phyloP scores from a whole-genome alignment of 2,888 invertebrate species.

The Opisthograptis luteolata region DNA sequence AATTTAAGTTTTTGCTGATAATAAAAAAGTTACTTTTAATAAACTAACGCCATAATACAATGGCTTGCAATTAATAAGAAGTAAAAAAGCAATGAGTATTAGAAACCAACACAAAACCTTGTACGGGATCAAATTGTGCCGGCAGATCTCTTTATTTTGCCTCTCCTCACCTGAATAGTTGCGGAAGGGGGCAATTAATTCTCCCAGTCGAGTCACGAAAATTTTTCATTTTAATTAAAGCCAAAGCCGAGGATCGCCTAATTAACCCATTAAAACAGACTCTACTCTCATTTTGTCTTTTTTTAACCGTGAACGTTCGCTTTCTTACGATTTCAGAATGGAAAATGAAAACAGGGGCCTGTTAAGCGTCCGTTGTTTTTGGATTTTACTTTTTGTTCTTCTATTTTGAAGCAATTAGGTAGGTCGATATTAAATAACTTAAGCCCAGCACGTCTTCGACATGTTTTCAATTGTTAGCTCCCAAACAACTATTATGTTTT shows the following conservation, averaged over 20 bases:
- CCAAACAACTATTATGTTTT: too few species aligned
- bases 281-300: slow-evolving; percentile 77
- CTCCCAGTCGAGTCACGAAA: slow-evolving; percentile 78
- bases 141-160: slow-evolving; percentile 60
- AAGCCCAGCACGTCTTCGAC: too few species aligned
- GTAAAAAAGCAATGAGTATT: too few species aligned
- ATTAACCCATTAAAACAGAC: slow-evolving; percentile 83
- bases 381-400: slow-evolving; percentile 1
- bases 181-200: slow-evolving; percentile 77
- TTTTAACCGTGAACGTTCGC: slow-evolving; percentile 63
- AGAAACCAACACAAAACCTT: too few species aligned
- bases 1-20: too few species aligned
- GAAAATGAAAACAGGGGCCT: slow-evolving; percentile 47
- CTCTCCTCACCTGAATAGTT: slow-evolving; percentile 79
- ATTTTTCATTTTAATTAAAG: slow-evolving; percentile 84
- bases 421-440: too few species aligned
- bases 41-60: too few species aligned
- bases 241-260: slow-evolving; percentile 78
- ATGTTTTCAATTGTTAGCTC: too few species aligned
- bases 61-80: too few species aligned
- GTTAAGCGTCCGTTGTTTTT: slow-evolving; percentile 15
- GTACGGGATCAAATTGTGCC: too few species aligned
- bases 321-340: slow-evolving; percentile 76
- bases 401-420: neutral
- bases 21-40: too few species aligned